A percentile compares a stretch with the other conserved stretches of the same genome.
Conservation (phyloP, 2,797 vertebrate genomes). For the Rhinatrema bivittatum region DNA sequence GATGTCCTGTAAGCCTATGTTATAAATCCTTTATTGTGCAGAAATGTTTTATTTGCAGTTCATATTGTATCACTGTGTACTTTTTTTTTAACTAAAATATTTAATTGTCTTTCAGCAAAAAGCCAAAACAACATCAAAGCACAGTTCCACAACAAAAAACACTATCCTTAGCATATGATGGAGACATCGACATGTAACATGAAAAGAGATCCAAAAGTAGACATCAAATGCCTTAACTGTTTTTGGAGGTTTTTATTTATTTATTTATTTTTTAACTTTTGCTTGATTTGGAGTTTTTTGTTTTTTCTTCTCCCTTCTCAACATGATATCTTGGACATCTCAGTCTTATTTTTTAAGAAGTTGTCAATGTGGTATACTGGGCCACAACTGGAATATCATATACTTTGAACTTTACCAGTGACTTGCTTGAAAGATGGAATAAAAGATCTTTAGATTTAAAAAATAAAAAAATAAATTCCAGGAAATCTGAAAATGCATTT, state of each 20-base stretch:
- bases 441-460: no score
- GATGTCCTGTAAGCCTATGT: no score
- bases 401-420: no score
- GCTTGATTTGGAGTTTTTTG: conserved; percentile 18
- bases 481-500: conserved; percentile 34
- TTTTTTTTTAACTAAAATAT: neutral
- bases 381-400: no score
- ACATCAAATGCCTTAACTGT: conserved; percentile 66
- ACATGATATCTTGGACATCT: no score
- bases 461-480: no score
- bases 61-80: neutral
- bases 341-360: no score
- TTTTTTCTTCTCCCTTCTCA: conserved; percentile 1
- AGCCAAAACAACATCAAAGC: conserved; percentile 72
- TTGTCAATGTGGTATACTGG: no score
- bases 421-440: no score
- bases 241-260: conserved; percentile 57
- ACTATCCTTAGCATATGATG: conserved; percentile 90
- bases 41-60: no score
- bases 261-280: conserved; percentile 21
- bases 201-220: conserved; percentile 56
- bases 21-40: no score
- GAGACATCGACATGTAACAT: conserved; percentile 89
- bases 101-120: conserved; percentile 66
- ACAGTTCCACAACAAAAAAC: conserved; percentile 86